Base-by-base conservation (phyloP, 2,797 vertebrate genomes). In the Cyprinodon diabolis region DNA sequence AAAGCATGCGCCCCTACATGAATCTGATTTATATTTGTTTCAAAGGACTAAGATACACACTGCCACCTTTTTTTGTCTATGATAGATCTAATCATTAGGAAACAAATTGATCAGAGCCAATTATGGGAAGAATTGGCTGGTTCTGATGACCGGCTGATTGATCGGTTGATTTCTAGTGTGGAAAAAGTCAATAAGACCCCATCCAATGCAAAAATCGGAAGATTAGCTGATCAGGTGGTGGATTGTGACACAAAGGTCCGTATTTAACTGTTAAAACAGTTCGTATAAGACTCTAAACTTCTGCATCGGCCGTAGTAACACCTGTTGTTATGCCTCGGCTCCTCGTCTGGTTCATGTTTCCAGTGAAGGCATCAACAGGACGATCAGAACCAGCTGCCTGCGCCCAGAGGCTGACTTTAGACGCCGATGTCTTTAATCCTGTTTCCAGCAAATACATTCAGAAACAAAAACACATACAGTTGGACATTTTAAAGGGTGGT, bases 331-430 rank as follows among this genome's bases (percentile, higher is more conserved):
- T 30, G 25, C 25, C 25, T 30, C 25, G 25, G 25, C 25, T 30
- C 25, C 25, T 30, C 25, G 1, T 2, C 25, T 30, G 25, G 25
- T 30, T 30, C 49, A 35, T 67, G 23, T 60, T 72, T 83, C 68
- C 77, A 72, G 47, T 60, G 47, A 5, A 66, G 76, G 72, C 82
- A 77, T 80, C 82, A 83, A 82, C 78, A 77, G 78, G 80, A 84
- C 80, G 70, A 75, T 80, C 77, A 77, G 68, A 67, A 80, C 78
- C 17, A 65, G 48, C 54, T 51, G 72, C 49, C 68, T 2, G 66
- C 40, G 6, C 47, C 76, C 63, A 47, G 30, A 73, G 71, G 71
- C 69, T 70, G 71, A 66, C 66, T 69, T 65, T 49, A 72, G 19
- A 75, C 2, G 48, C 78, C 15, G 75, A 80, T 13, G 7, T 66